Base-by-base conservation (phyloP, 2,888 invertebrate genomes). In the Meganola albula region DNA sequence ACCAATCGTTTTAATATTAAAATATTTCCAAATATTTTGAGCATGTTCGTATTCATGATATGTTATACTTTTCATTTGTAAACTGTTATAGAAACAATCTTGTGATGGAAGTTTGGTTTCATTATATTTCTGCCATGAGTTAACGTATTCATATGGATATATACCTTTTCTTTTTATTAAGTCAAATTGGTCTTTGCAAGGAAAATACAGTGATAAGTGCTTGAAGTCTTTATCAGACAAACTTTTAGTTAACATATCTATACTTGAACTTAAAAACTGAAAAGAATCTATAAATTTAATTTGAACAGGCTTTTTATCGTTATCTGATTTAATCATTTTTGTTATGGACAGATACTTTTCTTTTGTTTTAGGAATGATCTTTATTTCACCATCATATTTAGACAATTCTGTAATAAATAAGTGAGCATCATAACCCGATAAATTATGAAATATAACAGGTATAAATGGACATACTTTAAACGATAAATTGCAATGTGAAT, bases 401-500 rank as follows among this genome's bases (percentile, higher is more conserved):
- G 21, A 21, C 18, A 49, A 28, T 28, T 53, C 40, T 36, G 25
- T 33, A 8, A 53, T 49, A 32, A 47, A 48, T 8, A 48, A 21
- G 27, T 53, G 53, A 5, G 24, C 34, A 24, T 53, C 44, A 40
- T 53, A 53, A 4, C 40, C 38, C n/a, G 38, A 12, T 21, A 53
- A 20, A 30, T 50, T 52, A 37, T 52, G 50, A 32, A 53, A 53
- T 4, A 53, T 26, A 3, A 56, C 37, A 1, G 53, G 52, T 8
- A 57, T 34, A 10, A 52, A 53, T 27, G 39, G 12, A 23, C 37
- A 33, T 8, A 41, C 36, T 34, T 13, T 40, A 24, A 29, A 40
- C 6, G 20, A 25, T 18, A 55, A 27, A 25, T 49, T 51, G 28
- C 47, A 50, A 9, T 43, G 12, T 3, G 20, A 12, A 16, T 48